phyloP scores from a whole-genome alignment of 2,113 vertebrate species.

The Mionectes macconnelli region DNA sequence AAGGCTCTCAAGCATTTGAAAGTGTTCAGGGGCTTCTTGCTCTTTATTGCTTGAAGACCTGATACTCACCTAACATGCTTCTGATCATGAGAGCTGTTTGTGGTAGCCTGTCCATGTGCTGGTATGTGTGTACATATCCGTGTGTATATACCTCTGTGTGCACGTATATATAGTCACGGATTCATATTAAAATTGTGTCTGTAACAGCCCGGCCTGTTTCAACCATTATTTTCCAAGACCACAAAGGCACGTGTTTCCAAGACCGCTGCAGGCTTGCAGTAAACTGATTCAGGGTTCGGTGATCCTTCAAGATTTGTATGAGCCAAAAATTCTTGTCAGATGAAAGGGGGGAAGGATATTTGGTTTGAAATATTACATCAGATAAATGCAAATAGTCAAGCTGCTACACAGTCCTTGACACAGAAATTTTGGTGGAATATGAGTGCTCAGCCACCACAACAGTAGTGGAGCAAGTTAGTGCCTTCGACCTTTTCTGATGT shows the following conservation, averaged over 20 bases:
- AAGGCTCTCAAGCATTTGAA: neutral
- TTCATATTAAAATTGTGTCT: neutral
- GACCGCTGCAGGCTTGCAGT: neutral
- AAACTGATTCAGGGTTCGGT: neutral
- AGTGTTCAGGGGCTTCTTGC: neutral
- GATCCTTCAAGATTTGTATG: neutral
- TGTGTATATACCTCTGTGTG: fast-evolving
- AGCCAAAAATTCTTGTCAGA: neutral
- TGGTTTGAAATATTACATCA: neutral
- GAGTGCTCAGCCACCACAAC: neutral
- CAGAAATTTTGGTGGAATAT: neutral
- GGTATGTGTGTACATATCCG: neutral
- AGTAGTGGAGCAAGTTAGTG: neutral
- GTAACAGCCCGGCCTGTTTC: neutral
- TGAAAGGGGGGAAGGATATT: neutral
- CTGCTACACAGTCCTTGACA: neutral
- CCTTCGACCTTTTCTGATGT: neutral
- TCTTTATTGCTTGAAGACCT: neutral
- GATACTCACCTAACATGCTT: neutral
- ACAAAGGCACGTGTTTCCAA: neutral
- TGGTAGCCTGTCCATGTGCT: fast-evolving
- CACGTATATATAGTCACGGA: neutral
- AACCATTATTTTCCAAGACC: neutral
- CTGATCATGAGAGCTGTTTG: neutral
- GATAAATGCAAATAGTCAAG: neutral